phyloP scores from a whole-genome alignment of 2,113 vertebrate genomes.

The Siphamia tubifer region DNA sequence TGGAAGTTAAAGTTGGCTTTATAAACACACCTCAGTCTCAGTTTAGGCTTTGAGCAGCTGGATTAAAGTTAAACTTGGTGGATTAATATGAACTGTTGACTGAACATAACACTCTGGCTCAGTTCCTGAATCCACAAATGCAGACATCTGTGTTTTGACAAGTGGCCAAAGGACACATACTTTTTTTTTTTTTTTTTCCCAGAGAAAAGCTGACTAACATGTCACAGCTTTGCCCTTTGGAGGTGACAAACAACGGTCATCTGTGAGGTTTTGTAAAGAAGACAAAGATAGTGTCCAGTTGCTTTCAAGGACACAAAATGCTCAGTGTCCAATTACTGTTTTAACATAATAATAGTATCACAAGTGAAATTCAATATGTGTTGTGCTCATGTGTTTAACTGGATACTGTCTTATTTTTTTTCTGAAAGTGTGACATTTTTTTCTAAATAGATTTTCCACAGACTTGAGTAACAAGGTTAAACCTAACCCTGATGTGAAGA shows the following conservation, averaged over 20 bases:
- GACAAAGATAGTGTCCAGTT: background rate
- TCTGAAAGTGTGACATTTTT: too few species aligned
- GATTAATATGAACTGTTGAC: background rate
- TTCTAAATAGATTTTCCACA: too few species aligned
- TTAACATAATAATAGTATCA: too few species aligned
- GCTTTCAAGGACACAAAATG: too few species aligned
- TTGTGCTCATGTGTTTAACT: too few species aligned
- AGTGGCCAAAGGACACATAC: background rate
- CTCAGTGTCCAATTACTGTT: too few species aligned
- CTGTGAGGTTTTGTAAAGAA: background rate
- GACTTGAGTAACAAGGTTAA: too few species aligned
- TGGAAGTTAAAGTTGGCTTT: too few species aligned
- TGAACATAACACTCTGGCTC: background rate
- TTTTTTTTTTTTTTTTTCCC: background rate
- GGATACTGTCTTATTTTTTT: too few species aligned
- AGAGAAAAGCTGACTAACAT: background rate
- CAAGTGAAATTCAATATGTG: too few species aligned
- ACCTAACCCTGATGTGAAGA: too few species aligned
- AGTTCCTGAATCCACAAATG: constrained; percentile 18
- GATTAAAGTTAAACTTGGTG: background rate
- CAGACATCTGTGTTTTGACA: constrained; percentile 13
- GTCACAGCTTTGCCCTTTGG: background rate
- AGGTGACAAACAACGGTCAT: background rate
- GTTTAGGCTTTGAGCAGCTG: background rate
- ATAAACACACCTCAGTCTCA: too few species aligned